These are phyloP conservation scores for Tenthredo livida DNA, from an alignment of 2,888 invertebrate genomes.

Conservation along the genomic window DNA sequence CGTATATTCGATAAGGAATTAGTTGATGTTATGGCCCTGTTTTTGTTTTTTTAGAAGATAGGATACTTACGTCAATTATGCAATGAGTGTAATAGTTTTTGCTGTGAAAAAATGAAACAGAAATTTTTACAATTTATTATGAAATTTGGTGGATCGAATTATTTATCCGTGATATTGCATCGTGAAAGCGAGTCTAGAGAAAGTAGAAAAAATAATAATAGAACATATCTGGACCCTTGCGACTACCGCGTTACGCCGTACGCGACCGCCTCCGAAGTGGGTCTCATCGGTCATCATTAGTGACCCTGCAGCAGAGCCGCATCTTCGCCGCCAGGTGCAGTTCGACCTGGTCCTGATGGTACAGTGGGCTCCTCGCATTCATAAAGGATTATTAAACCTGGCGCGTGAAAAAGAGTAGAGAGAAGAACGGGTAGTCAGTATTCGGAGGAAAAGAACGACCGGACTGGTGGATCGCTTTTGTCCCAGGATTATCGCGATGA, in stretches of 20 bases:
- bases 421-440: conserved; percentile 4
- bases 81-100: no score
- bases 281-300: conserved; percentile 56
- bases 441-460: conserved; percentile 30
- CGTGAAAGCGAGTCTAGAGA: background rate
- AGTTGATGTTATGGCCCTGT: background rate
- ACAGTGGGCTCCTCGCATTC: conserved; percentile 21
- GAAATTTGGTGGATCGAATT: background rate
- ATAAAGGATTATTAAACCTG: conserved; percentile 47
- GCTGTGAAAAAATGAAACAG: background rate
- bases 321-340: conserved; percentile 46
- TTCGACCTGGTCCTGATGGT: conserved; percentile 38
- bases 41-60: background rate
- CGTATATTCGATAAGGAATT: background rate
- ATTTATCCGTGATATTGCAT: background rate
- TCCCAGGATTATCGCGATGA: conserved; percentile 61
- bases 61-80: background rate
- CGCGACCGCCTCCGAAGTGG: conserved; percentile 31
- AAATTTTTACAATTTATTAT: background rate
- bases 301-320: conserved; percentile 6
- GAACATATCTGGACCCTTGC: background rate
- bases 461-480: conserved; percentile 59
- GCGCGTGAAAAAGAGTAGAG: conserved; percentile 41
- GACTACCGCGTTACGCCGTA: conserved; percentile 41
- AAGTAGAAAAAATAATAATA: background rate